Percentiles rank a stretch among this genome's conserved stretches.
phyloP scores from a whole-genome alignment of 2,113 vertebrate genomes.

The Oryzias curvinotus region DNA sequence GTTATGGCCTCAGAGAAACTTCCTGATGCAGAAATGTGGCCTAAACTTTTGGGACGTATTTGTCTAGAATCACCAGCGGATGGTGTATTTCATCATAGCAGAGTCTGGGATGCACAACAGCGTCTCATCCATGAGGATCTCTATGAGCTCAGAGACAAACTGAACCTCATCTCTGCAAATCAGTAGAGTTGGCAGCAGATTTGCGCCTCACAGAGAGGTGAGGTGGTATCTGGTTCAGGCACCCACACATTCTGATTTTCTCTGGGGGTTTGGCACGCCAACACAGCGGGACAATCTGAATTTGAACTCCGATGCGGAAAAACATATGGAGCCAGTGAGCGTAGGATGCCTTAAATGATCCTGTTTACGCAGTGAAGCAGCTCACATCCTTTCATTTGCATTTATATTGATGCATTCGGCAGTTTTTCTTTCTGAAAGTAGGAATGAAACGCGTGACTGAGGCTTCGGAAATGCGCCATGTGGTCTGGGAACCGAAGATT shows the following conservation, averaged over 20 bases:
- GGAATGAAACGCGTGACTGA: neutral
- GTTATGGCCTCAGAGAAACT: conserved; percentile 66
- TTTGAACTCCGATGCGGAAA: conserved; percentile 37
- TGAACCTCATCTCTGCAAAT: neutral
- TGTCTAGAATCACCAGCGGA: conserved; percentile 45
- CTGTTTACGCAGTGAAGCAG: conserved; percentile 40
- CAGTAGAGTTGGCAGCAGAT: conserved; percentile 1
- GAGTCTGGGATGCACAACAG: conserved; percentile 25
- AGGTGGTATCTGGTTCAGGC: conserved; percentile 34
- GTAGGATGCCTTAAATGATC: conserved; percentile 33
- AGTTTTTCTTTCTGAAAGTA: neutral
- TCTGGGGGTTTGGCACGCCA: conserved; percentile 21
- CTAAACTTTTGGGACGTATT: conserved; percentile 50
- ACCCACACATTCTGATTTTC: conserved; percentile 39
- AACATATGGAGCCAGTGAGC: conserved; percentile 15
- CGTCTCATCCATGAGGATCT: conserved; percentile 48
- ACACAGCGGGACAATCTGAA: conserved; percentile 36
- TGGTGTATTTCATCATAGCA: too few relatives aligned
- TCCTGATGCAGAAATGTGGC: conserved; percentile 46
- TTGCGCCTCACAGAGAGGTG: conserved; percentile 16
- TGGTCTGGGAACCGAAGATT: neutral
- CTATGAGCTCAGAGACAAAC: conserved; percentile 33
- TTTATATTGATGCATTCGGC: conserved; percentile 14
- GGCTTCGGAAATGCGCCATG: neutral
- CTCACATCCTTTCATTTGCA: conserved; percentile 21